Evolutionary conservation across 2,113 vertebrate species (phyloP).

Genomic region (Pelusios castaneus): DNA sequence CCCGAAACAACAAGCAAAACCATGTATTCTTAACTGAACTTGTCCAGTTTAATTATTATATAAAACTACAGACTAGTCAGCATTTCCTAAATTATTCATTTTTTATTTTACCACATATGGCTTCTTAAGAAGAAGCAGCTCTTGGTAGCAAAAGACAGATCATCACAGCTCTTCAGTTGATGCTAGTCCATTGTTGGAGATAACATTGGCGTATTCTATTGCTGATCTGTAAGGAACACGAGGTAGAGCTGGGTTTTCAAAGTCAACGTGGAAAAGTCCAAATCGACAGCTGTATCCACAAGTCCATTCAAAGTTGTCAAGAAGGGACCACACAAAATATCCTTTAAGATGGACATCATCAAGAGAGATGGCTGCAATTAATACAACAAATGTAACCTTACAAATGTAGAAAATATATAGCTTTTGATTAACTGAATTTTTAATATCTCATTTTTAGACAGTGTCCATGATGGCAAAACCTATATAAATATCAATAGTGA

Average conservation of each 20-base stretch:
- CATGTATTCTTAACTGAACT: background rate
- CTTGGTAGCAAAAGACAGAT: background rate
- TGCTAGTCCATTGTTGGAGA: constrained; percentile 67
- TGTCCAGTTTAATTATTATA: background rate
- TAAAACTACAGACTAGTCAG: background rate
- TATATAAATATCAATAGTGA: background rate
- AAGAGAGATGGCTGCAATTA: constrained; percentile 71
- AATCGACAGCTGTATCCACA: constrained; percentile 79
- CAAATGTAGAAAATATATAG: background rate
- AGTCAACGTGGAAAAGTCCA: constrained; percentile 85
- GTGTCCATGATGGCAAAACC: background rate
- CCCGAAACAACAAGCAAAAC: background rate
- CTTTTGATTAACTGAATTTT: background rate
- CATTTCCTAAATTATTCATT: background rate
- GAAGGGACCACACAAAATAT: constrained; percentile 81
- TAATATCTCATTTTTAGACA: background rate
- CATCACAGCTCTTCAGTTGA: background rate
- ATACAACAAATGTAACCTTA: background rate
- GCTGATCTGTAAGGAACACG: constrained; percentile 80
- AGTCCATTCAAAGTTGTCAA: constrained; percentile 87
- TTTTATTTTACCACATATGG: background rate
- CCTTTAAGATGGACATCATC: constrained; percentile 73
- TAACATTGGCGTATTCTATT: constrained; percentile 78
- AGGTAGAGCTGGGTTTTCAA: constrained; percentile 65
- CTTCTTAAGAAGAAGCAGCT: background rate